These are phyloP conservation scores for Plebejus melissa DNA, from an alignment of 2,888 invertebrate species.

Conservation along the genomic window DNA sequence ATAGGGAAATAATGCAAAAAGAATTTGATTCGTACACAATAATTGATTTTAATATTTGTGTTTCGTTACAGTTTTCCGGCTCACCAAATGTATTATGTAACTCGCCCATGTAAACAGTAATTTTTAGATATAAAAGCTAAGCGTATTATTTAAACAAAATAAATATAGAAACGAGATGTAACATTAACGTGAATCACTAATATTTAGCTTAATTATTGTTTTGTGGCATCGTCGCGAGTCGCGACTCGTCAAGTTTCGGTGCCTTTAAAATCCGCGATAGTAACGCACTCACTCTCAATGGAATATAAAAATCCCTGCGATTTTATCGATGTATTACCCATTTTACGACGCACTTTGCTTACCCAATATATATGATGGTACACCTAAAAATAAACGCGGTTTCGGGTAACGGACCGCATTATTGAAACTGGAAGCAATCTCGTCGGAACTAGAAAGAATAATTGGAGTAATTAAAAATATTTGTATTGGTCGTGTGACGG, in stretches of 20 bases:
- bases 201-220: too few relatives aligned
- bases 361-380: slow-evolving; percentile 45
- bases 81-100: not conserved
- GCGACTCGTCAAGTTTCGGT: not conserved
- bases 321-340: slow-evolving; percentile 15
- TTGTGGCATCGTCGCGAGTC: too few relatives aligned
- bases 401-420: slow-evolving; percentile 39
- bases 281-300: not conserved
- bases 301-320: slow-evolving; percentile 6
- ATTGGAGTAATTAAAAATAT: slow-evolving; percentile 65
- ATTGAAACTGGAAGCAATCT: slow-evolving; percentile 65
- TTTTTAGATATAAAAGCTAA: too few relatives aligned
- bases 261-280: not conserved
- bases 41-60: not conserved
- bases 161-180: too few relatives aligned
- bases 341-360: slow-evolving; percentile 21
- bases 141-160: too few relatives aligned
- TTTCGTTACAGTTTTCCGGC: not conserved
- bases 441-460: slow-evolving; percentile 66
- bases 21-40: not conserved
- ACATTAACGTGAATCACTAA: too few relatives aligned
- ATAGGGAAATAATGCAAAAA: not conserved
- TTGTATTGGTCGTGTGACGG: slow-evolving; percentile 43
- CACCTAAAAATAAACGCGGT: slow-evolving; percentile 53
- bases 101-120: too few relatives aligned